phyloP scores from a whole-genome alignment of 1,140 invertebrate genomes.

The Anastatus disparis region DNA sequence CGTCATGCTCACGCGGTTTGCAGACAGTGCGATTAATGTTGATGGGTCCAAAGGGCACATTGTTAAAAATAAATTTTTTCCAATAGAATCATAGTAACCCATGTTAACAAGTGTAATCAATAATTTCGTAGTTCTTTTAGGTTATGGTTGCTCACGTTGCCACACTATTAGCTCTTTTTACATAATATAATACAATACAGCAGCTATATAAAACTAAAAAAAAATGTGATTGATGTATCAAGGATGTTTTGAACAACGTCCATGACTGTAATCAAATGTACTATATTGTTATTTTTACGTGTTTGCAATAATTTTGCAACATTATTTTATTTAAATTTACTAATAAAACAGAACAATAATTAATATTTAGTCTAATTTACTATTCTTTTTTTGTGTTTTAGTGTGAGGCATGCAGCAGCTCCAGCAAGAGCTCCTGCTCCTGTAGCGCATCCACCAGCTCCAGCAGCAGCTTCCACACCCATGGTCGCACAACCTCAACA shows the following conservation, averaged over 20 bases:
- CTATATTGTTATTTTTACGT: neutral
- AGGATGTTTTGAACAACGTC: no score
- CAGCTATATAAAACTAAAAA: no score
- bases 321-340: neutral
- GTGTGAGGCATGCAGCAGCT: slow-evolving; percentile 58
- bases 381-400: slow-evolving; percentile 38
- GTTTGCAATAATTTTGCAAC: neutral
- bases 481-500: slow-evolving; percentile 70
- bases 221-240: no score
- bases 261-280: neutral
- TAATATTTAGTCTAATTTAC: neutral
- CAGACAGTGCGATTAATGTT: neutral
- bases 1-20: slow-evolving; percentile 12
- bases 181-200: no score
- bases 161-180: no score
- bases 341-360: neutral
- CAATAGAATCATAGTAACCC: no score
- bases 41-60: neutral
- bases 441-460: slow-evolving; percentile 61
- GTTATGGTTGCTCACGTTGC: no score
- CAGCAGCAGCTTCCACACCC: slow-evolving; percentile 63
- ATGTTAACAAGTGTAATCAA: no score
- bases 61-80: neutral
- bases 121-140: no score
- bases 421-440: slow-evolving; percentile 64